Evolutionary conservation across 2,797 vertebrate genomes (phyloP).

Genomic region (Cossypha niveicapilla): DNA sequence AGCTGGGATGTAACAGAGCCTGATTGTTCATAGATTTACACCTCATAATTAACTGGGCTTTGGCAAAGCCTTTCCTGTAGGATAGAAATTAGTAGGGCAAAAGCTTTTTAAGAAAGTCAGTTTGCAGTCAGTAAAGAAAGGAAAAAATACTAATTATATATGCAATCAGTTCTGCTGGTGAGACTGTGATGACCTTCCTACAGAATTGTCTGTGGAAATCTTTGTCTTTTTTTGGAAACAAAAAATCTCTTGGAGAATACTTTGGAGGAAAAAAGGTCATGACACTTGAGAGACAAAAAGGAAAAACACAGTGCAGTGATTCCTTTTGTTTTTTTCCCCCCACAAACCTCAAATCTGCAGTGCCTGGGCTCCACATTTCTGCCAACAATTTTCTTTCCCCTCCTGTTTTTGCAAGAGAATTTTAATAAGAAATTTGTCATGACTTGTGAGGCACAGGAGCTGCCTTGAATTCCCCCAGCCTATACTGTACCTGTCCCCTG

Average conservation of each 20-base stretch:
- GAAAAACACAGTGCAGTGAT: not conserved
- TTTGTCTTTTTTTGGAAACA: not conserved
- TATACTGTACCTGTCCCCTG: not conserved
- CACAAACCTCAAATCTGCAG: not conserved
- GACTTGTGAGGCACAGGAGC: not conserved
- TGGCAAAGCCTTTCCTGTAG: not conserved
- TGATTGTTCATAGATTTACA: not conserved
- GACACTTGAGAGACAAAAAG: not conserved
- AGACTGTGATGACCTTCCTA: not conserved
- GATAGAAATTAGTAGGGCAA: not conserved
- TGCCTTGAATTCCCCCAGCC: not conserved
- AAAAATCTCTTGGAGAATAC: not conserved
- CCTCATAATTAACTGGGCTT: not conserved
- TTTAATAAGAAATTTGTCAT: not conserved
- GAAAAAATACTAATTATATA: not conserved
- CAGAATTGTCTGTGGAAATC: not conserved
- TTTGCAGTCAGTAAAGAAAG: not conserved
- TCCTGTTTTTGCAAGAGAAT: not conserved
- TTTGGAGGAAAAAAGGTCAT: not conserved
- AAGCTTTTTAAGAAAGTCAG: not conserved
- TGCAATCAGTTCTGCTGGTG: not conserved
- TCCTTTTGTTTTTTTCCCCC: fast-evolving
- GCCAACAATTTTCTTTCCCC: not conserved
- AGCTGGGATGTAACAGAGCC: fast-evolving
- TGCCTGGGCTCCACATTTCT: not conserved